Evolutionary conservation across 2,888 invertebrate genomes (phyloP).

Genomic region (Chymomyza caudatula): DNA sequence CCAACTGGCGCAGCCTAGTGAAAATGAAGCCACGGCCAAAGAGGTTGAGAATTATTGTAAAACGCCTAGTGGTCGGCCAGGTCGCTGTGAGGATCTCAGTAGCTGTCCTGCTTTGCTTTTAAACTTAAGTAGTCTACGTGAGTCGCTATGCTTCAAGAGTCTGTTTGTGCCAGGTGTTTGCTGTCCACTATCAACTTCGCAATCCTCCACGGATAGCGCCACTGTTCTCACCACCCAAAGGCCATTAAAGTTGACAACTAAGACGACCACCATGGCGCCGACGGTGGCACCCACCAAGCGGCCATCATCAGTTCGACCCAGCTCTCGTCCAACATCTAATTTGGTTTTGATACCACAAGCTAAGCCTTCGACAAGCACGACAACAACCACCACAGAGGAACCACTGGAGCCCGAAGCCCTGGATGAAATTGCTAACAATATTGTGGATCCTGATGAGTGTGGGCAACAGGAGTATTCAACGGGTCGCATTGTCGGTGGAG

Average conservation of each 20-base stretch:
- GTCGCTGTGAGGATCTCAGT: conserved; percentile 91
- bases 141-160: conserved; percentile 93
- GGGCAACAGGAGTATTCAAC: conserved; percentile 90
- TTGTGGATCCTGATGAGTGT: conserved; percentile 82
- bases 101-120: conserved; percentile 91
- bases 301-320: conserved; percentile 69
- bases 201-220: conserved; percentile 47
- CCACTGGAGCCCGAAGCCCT: conserved; percentile 63
- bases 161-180: conserved; percentile 95
- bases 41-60: conserved; percentile 84
- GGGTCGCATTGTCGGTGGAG: conserved; percentile 94
- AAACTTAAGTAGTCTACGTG: conserved; percentile 88
- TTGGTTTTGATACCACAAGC: conserved; percentile 75
- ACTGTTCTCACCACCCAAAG: conserved; percentile 74
- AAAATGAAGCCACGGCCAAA: conserved; percentile 78
- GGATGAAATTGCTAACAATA: conserved; percentile 63
- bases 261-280: conserved; percentile 52
- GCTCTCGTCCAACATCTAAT: conserved; percentile 64
- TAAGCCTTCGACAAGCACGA: conserved; percentile 78
- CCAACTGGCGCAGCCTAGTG: conserved; percentile 75
- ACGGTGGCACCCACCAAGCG: conserved; percentile 76
- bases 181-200: conserved; percentile 82
- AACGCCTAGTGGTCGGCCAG: conserved; percentile 88
- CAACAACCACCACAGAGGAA: conserved; percentile 79
- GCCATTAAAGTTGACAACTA: conserved; percentile 71